These are phyloP conservation scores for Nemopilema nomurai DNA, from an alignment of 30 jellyfish, hydroid and myxozoan genomes.

Conservation along the genomic window DNA sequence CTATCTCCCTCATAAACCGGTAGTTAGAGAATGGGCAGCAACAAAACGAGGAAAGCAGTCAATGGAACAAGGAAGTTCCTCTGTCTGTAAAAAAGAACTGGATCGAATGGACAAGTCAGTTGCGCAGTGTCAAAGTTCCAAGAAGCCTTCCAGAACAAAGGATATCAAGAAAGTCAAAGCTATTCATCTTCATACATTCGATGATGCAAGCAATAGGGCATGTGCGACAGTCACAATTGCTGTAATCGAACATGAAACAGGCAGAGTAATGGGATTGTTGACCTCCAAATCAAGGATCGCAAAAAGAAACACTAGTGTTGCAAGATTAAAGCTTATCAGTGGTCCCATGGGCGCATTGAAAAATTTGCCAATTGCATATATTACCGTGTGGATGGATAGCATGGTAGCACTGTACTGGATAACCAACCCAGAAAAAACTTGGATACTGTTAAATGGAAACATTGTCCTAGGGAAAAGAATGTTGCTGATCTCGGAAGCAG, in stretches of 20 bases:
- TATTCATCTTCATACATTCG: constrained; percentile 9
- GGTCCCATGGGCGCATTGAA: not conserved
- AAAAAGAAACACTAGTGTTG: not conserved
- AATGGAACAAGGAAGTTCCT: constrained; percentile 11
- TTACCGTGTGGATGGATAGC: constrained; percentile 33
- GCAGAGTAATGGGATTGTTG: not conserved
- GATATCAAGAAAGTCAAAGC: constrained; percentile 4
- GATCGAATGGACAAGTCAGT: not conserved
- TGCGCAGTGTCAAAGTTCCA: not conserved
- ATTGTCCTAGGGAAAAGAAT: constrained; percentile 19
- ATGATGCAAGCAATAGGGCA: constrained; percentile 22
- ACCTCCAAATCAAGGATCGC: not conserved
- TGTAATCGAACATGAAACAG: not conserved
- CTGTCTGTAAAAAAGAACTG: not conserved
- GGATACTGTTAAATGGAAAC: too few relatives aligned
- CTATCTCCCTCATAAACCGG: constrained; percentile 9
- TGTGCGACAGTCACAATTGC: constrained; percentile 26
- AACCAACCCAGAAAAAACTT: too few relatives aligned
- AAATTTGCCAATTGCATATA: not conserved
- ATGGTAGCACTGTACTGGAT: too few relatives aligned
- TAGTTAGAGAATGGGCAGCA: not conserved
- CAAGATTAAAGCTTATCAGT: not conserved
- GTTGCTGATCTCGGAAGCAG: constrained; percentile 48
- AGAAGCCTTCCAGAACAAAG: not conserved
- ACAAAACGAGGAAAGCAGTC: constrained; percentile 19